These are phyloP conservation scores for Vulpes vulpes DNA, from an alignment of 2,113 vertebrate genomes.

Conservation along the genomic window DNA sequence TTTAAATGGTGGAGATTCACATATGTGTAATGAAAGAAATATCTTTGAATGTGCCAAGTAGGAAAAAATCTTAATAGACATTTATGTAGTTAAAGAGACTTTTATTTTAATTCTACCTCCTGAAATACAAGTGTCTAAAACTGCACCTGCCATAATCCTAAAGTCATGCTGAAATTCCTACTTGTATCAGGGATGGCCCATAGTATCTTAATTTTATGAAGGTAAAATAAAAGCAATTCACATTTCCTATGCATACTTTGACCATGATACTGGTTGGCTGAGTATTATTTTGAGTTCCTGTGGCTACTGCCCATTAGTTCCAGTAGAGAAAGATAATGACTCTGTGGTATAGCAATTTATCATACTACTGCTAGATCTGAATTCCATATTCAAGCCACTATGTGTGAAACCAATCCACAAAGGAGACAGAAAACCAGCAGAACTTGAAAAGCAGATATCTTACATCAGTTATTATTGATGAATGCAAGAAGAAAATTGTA, in stretches of 20 bases:
- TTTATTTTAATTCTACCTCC: background rate
- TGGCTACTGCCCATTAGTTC: slow-evolving; percentile 56
- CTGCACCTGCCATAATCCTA: background rate
- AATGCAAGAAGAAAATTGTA: background rate
- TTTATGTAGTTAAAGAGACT: background rate
- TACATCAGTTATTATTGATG: background rate
- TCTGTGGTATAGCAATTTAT: slow-evolving; percentile 61
- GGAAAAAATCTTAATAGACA: background rate
- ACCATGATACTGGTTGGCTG: slow-evolving; percentile 42
- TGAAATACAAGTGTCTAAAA: slow-evolving; percentile 32
- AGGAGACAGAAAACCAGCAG: background rate
- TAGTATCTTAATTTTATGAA: slow-evolving; percentile 53
- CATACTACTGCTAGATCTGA: slow-evolving; percentile 48
- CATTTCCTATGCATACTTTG: slow-evolving; percentile 21
- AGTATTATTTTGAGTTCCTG: slow-evolving; percentile 59
- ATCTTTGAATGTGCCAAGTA: background rate
- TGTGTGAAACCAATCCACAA: background rate
- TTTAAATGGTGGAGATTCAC: background rate
- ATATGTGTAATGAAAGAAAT: background rate
- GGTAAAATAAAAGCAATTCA: background rate
- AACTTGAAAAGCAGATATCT: slow-evolving; percentile 9
- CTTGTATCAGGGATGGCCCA: background rate
- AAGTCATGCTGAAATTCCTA: background rate
- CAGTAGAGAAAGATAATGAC: slow-evolving; percentile 70
- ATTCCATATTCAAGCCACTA: slow-evolving; percentile 51